These are phyloP conservation scores for Blastobasis adustella DNA, from an alignment of 2,888 invertebrate genomes.

Conservation along the genomic window DNA sequence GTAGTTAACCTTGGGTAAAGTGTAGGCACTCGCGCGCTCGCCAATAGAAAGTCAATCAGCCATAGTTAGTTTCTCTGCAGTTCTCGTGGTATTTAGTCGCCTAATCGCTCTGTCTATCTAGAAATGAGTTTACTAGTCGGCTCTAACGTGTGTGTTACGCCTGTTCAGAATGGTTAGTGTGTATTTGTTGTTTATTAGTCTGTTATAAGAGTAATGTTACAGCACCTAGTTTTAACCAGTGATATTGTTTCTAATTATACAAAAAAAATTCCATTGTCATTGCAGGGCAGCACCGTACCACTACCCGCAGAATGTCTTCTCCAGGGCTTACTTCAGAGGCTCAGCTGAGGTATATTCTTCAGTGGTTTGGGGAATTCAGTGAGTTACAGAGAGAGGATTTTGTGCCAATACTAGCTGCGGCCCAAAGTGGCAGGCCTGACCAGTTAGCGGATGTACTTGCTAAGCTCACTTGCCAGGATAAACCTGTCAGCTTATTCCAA, in stretches of 20 bases:
- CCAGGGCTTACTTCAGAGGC: slow-evolving; percentile 78
- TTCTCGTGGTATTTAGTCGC: slow-evolving; percentile 12
- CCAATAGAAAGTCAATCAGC: slow-evolving; percentile 32
- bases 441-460: slow-evolving; percentile 82
- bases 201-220: too few species aligned
- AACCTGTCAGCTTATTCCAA: slow-evolving; percentile 88
- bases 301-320: slow-evolving; percentile 66
- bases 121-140: slow-evolving; percentile 43
- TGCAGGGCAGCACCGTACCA: slow-evolving; percentile 40
- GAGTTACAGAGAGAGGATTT: slow-evolving; percentile 91
- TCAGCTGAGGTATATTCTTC: slow-evolving; percentile 86
- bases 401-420: slow-evolving; percentile 80
- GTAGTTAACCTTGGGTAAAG: slow-evolving; percentile 39
- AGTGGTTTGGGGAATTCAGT: slow-evolving; percentile 94
- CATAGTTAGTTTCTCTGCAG: slow-evolving; percentile 23
- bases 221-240: too few species aligned
- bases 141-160: slow-evolving; percentile 48
- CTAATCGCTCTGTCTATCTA: slow-evolving; percentile 11
- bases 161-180: slow-evolving; percentile 44
- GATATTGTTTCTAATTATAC: too few species aligned
- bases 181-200: too few species aligned
- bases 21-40: slow-evolving; percentile 10
- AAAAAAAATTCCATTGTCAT: not conserved
- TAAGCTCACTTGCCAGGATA: slow-evolving; percentile 79
- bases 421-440: slow-evolving; percentile 79